A percentile compares a stretch with the other conserved stretches of the same genome.
These are phyloP conservation scores for Embidobia sp. DNA, from an alignment of 2,888 invertebrate genomes.

Conservation along the genomic window DNA sequence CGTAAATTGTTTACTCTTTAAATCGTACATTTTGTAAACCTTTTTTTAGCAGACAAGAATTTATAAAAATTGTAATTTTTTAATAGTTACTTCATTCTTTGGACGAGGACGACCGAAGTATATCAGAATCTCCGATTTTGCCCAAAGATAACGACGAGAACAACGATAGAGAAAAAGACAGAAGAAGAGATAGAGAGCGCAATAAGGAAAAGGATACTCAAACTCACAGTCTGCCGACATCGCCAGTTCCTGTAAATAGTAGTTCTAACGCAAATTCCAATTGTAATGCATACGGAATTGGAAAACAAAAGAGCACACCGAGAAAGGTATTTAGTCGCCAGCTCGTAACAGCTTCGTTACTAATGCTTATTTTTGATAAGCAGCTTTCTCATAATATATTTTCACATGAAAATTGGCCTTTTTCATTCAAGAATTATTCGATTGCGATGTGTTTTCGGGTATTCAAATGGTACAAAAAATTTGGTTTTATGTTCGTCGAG, in stretches of 20 bases:
- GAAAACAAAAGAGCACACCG: slow-evolving; percentile 76
- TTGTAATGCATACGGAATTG: slow-evolving; percentile 73
- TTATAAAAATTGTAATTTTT: slow-evolving; percentile 29
- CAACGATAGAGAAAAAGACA: slow-evolving; percentile 43
- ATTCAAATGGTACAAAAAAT: too few species aligned
- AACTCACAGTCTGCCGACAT: slow-evolving; percentile 73
- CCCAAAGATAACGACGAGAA: slow-evolving; percentile 69
- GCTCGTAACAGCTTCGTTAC: slow-evolving; percentile 17
- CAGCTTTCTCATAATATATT: slow-evolving; percentile 17
- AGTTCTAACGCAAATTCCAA: slow-evolving; percentile 78
- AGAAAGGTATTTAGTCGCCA: slow-evolving; percentile 71
- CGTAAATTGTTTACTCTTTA: too few species aligned
- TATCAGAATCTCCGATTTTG: slow-evolving; percentile 78
- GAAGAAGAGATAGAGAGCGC: slow-evolving; percentile 38
- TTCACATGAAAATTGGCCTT: too few species aligned
- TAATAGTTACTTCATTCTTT: slow-evolving; percentile 88
- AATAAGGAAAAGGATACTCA: slow-evolving; percentile 48
- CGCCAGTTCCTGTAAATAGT: slow-evolving; percentile 77
- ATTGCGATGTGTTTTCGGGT: too few species aligned
- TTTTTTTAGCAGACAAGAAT: too few species aligned
- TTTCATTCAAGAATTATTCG: too few species aligned
- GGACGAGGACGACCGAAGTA: slow-evolving; percentile 88
- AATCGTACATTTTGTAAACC: too few species aligned
- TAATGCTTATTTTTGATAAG: slow-evolving; percentile 26
- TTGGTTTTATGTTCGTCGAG: too few species aligned